Base-by-base conservation (phyloP, 2,888 invertebrate species). In the Galerucella calmariensis region DNA sequence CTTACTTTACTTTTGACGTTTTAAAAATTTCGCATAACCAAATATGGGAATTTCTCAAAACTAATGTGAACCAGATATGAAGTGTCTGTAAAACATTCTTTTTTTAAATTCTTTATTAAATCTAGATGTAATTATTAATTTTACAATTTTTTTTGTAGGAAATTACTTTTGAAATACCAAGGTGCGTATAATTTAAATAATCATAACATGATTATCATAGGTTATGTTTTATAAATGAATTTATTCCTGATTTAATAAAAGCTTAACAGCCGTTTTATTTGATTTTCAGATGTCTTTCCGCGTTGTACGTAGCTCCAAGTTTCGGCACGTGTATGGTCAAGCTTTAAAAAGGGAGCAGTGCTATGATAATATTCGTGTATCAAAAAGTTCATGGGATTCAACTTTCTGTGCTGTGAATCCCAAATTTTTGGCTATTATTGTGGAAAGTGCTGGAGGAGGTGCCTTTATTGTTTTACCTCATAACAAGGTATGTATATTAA, bases 391-490 rank as follows among this genome's bases (percentile, higher is more conserved):
- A 70, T 98, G 98, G 95, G 99, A 99, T 88, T 97, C 97, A 78
- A 97, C 97, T 80, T 98, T 98, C 89, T 98, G 98, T 90, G 97
- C 97, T 81, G 98, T 98, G 84, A 99, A 99, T 89, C 98, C 98
- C 67, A 98, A 97, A 89, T 98, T 97, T 89, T 90, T 98, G 86
- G 98, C 98, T 80, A 96, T 98, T 85, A 98, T 98, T 86, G 97
- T 97, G 65, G 98, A 99, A 88, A 97, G 97, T 70, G 97, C 97
- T 73, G 97, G 97, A 76, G 97, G 97, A 82, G 97, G 97, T 81
- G 97, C 97, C 83, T 97, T 97, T 89, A 95, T 97, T 88, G 97
- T 97, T 78, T 90, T 97, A 84, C 97, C 97, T 79, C 94, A 96
- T 70, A 96, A 95, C 87, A 96, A 96, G 93, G 97, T 97, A 87